Percentiles rank a stretch among this genome's conserved stretches.
These are phyloP conservation scores for Hydrolagus affinis DNA, from an alignment of 2,113 vertebrate genomes.

Conservation along the genomic window DNA sequence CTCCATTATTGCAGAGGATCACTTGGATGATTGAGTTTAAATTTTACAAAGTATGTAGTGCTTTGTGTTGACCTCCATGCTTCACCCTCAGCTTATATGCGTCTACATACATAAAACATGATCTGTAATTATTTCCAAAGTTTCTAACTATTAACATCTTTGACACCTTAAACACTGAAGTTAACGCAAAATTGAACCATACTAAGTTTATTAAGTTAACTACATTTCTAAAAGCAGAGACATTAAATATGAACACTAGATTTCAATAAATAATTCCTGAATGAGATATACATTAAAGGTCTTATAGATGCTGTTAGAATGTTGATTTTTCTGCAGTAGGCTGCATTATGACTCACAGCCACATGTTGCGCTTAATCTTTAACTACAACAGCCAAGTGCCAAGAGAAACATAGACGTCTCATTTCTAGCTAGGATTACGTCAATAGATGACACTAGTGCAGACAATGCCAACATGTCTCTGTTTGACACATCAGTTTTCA, in stretches of 20 bases:
- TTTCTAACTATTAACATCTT: no score
- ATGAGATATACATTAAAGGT: background rate
- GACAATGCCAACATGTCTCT: background rate
- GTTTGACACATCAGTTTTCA: background rate
- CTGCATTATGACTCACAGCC: conserved; percentile 1
- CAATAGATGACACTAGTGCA: conserved; percentile 11
- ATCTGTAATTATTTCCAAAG: no score
- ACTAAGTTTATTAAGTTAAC: background rate
- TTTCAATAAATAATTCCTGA: background rate
- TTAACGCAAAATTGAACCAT: background rate
- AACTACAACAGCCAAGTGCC: background rate
- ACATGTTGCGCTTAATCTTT: background rate
- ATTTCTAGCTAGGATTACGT: conserved; percentile 18
- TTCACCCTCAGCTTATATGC: no score
- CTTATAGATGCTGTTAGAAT: background rate
- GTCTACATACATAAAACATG: no score
- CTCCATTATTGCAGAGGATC: no score
- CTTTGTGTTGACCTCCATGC: no score
- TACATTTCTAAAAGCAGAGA: background rate
- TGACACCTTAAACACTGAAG: background rate
- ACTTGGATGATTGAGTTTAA: no score
- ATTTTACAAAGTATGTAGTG: no score
- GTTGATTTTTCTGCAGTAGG: conserved; percentile 3
- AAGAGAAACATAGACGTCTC: conserved; percentile 5
- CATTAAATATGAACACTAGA: no score